These are phyloP conservation scores for Cyanocitta stelleri DNA, from an alignment of 2,113 vertebrate species.

Conservation along the genomic window DNA sequence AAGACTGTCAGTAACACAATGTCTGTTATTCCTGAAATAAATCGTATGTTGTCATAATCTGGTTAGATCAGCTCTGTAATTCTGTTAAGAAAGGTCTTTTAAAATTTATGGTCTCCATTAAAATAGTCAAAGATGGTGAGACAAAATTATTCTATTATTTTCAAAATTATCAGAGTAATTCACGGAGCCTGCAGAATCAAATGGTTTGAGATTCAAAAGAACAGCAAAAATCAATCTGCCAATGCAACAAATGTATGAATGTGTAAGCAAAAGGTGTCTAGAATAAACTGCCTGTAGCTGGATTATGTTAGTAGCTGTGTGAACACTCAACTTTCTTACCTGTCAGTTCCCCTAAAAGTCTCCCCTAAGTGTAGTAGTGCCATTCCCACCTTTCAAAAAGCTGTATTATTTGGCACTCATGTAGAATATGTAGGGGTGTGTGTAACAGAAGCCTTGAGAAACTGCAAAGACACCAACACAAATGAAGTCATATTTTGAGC, in stretches of 20 bases:
- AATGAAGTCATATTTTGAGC: not conserved
- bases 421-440: not conserved
- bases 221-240: not conserved
- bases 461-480: not conserved
- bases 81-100: not conserved
- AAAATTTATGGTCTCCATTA: not conserved
- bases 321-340: not conserved
- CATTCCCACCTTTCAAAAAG: not conserved
- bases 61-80: not conserved
- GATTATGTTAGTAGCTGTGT: not conserved
- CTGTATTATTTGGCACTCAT: not conserved
- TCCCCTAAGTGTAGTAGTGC: no score
- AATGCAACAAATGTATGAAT: accelerated
- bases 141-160: not conserved
- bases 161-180: not conserved
- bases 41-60: not conserved
- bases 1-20: not conserved
- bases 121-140: not conserved
- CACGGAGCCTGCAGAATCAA: not conserved
- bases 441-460: not conserved
- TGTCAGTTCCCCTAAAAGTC: not conserved
- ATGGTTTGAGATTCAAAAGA: not conserved
- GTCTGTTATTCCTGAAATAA: not conserved
- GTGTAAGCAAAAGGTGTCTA: not conserved
- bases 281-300: not conserved